Percentiles rank a stretch among this genome's conserved stretches.
These are phyloP conservation scores for Myotis myotis DNA, from an alignment of 2,797 vertebrate genomes.

Conservation along the genomic window DNA sequence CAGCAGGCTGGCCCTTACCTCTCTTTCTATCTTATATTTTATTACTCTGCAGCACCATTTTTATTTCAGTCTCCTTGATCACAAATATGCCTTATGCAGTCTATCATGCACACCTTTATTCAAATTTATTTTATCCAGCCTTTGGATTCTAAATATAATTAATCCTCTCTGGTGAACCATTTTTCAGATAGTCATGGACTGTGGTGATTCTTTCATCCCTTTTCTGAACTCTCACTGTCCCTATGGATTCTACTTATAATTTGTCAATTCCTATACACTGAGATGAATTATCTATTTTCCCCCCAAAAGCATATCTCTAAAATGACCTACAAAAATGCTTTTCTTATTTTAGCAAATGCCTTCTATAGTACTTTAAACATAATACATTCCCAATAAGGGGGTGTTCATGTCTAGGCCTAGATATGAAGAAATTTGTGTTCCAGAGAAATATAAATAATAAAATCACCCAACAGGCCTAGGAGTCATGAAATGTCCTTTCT, in stretches of 20 bases:
- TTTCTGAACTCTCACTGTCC: constrained; percentile 16
- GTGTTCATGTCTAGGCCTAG: not conserved
- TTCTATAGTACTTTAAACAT: not conserved
- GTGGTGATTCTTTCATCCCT: not conserved
- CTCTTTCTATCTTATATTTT: not conserved
- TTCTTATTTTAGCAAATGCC: not conserved
- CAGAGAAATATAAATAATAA: not conserved
- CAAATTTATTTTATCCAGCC: not conserved
- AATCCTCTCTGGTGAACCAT: not conserved
- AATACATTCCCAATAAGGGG: not conserved
- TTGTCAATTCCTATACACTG: not conserved
- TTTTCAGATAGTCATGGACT: not conserved
- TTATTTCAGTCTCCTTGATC: not conserved
- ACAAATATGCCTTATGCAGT: not conserved
- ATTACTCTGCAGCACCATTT: not conserved
- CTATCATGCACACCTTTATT: not conserved
- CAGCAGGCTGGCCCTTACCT: not conserved
- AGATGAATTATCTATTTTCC: not conserved
- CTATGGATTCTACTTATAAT: not conserved
- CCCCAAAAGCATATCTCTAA: not conserved
- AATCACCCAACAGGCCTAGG: not conserved
- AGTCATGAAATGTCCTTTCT: not conserved
- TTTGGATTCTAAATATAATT: not conserved
- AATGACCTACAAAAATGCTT: not conserved
- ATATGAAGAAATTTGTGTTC: not conserved